Evolutionary conservation across 2,888 invertebrate genomes (phyloP), one percentile per base, ranked within the genome.

Genomic region (Cephus pulcher): DNA sequence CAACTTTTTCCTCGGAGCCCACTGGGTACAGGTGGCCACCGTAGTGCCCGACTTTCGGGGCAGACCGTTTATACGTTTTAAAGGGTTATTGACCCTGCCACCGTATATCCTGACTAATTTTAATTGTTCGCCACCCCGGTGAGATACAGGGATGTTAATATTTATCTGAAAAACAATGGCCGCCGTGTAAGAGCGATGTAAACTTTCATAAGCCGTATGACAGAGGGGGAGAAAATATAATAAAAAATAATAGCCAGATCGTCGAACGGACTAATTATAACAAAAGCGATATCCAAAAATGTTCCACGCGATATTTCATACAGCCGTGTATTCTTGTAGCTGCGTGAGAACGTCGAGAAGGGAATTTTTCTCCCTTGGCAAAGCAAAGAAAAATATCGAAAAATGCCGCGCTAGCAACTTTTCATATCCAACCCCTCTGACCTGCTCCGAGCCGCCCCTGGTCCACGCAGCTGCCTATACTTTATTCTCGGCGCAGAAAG

Each of bases 1-100:
- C 71, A 56, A 56, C 23, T 56, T 56, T 56, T 23, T 9, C 9
- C 56, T 9, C 9, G 23, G 23, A 23, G 9, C 23, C 78, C 80
- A 78, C 79, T 81, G 80, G 77, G 82, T 81, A 79, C 82, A 80
- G 82, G 79, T 81, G 76, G 34, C 34, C n/a, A 73, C 34, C 30
- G 34, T 77, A 74, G 77, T 12, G 3, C 34, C 80, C 34, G 81
- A 56, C 75, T 79, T 79, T 75, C 84, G 75, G 75, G 56, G 70
- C 56, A 40, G 12, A 30, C 74, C 34, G 73, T 75, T 78, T 40
- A 71, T 73, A 78, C 34, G 68, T 71, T 75, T 75, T 56, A 70
- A 78, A 73, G 70, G 75, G 56, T 40, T 68, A 56, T 30, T 32
- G 40, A 75, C 71, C 71, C 34, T 73, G 37, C 11, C 71, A 15